A percentile compares a stretch with the other conserved stretches of the same genome.
phyloP scores from a whole-genome alignment of 2,113 vertebrate genomes.

The Ardeotis arabs region DNA sequence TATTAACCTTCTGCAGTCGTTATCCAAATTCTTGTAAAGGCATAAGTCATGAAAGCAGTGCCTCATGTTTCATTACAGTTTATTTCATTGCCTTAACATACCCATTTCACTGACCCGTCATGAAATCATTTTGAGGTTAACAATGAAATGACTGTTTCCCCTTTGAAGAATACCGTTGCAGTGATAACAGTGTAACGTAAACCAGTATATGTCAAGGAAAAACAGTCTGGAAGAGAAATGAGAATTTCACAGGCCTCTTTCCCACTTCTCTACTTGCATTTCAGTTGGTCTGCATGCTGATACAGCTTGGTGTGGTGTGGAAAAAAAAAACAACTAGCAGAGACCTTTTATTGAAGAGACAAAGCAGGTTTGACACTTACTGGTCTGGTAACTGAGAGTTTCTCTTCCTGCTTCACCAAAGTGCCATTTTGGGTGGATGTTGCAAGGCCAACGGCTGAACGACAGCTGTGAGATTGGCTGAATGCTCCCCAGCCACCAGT shows the following conservation, averaged over 20 bases:
- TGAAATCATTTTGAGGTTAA: slow-evolving; percentile 51
- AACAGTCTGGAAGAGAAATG: not conserved
- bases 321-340: not conserved
- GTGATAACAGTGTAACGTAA: not conserved
- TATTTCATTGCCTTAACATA: slow-evolving; percentile 56
- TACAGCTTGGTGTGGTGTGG: not conserved
- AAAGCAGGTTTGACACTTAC: not conserved
- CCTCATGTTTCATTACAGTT: slow-evolving; percentile 34
- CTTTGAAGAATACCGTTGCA: not conserved
- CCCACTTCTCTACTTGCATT: not conserved
- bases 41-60: not conserved
- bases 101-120: not conserved
- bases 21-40: slow-evolving; percentile 43
- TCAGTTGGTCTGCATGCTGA: not conserved
- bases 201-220: not conserved
- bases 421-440: not conserved
- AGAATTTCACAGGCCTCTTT: not conserved
- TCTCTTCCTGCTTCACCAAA: not conserved
- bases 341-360: not conserved
- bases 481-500: not conserved
- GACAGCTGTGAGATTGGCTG: not conserved
- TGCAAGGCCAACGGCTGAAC: not conserved
- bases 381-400: not conserved
- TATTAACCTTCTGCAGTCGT: slow-evolving; percentile 43
- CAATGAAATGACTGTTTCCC: slow-evolving; percentile 12